Evolutionary conservation across 2,113 vertebrate species (phyloP).

Genomic region (Ictalurus furcatus): DNA sequence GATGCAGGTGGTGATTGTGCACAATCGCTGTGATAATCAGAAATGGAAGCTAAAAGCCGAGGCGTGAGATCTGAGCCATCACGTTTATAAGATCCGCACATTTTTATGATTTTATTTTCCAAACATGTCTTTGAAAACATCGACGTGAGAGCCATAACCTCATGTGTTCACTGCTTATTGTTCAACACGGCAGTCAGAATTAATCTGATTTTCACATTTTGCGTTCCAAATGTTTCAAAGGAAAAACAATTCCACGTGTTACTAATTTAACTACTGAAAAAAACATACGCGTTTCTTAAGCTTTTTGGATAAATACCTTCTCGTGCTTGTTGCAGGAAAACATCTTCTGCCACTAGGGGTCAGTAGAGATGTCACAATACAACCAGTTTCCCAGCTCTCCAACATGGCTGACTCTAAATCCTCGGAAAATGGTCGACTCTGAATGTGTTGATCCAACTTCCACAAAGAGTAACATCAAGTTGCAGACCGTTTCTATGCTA

Average conservation of each 20-base stretch:
- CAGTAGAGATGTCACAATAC: neutral
- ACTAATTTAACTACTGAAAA: neutral
- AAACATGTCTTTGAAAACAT: neutral
- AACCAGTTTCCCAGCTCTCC: neutral
- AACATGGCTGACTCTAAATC: neutral
- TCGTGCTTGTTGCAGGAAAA: neutral
- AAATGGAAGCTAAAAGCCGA: neutral
- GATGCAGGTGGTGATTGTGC: slow-evolving; percentile 2
- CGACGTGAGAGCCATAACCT: neutral
- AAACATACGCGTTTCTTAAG: neutral
- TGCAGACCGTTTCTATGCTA: neutral
- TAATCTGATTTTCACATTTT: neutral
- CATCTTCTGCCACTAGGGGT: neutral
- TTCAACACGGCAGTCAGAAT: neutral
- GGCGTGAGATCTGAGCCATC: neutral
- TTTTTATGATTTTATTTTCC: neutral
- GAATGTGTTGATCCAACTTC: neutral
- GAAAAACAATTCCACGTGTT: neutral
- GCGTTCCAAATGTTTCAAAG: neutral
- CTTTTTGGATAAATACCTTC: neutral
- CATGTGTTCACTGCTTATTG: neutral
- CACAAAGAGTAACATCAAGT: neutral
- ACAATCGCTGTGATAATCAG: neutral
- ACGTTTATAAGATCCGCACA: neutral
- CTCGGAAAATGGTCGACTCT: neutral